These are phyloP conservation scores for Limnodromus scolopaceus DNA, from an alignment of 2,797 vertebrate genomes.

Conservation along the genomic window DNA sequence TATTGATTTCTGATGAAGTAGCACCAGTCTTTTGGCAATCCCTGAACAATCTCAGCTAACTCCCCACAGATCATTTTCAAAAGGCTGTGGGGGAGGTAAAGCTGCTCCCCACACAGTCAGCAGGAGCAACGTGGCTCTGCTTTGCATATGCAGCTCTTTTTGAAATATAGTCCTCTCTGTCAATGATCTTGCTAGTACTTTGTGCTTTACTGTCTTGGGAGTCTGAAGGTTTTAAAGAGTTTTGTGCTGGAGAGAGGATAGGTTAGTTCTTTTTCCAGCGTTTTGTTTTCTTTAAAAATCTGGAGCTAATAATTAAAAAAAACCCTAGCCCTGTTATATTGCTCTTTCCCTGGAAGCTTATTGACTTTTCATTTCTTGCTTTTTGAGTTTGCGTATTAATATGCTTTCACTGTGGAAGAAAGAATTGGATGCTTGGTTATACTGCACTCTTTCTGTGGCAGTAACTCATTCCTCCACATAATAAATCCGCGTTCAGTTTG, in stretches of 20 bases:
- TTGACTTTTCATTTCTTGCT: conserved; percentile 17
- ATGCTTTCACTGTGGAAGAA: neutral
- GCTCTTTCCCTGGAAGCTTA: neutral
- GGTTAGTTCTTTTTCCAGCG: neutral
- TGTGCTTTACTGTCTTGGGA: neutral
- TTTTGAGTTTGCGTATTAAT: neutral
- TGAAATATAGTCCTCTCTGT: neutral
- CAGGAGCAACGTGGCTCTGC: neutral
- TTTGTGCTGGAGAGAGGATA: neutral
- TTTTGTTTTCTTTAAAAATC: conserved; percentile 40
- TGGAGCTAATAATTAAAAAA: neutral
- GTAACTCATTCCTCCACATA: conserved; percentile 21
- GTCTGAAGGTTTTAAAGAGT: neutral
- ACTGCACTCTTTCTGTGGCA: neutral
- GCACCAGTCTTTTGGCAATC: neutral
- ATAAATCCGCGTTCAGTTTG: conserved; percentile 27
- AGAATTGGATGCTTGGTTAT: neutral
- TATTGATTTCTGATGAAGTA: neutral
- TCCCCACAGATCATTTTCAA: neutral
- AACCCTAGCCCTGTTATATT: neutral
- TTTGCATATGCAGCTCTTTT: neutral
- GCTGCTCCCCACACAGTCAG: conserved; percentile 1
- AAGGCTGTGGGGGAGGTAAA: neutral
- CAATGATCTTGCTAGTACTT: neutral
- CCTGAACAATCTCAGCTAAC: neutral